These are phyloP conservation scores for Indicator indicator DNA, from an alignment of 2,113 vertebrate genomes.

Conservation along the genomic window DNA sequence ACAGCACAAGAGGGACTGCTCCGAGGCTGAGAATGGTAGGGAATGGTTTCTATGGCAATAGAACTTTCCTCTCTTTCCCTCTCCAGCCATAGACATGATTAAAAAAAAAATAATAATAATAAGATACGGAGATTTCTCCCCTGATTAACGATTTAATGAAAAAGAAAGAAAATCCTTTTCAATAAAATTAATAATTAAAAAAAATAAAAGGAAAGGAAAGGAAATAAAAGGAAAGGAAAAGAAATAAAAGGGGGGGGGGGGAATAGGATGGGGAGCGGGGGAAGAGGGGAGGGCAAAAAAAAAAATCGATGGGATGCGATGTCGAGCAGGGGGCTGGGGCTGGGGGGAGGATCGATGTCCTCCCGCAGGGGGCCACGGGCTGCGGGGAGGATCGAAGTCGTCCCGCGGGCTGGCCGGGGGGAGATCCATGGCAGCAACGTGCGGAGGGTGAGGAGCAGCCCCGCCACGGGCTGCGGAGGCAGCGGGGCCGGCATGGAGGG, in stretches of 20 bases:
- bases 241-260: no score
- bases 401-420: slow-evolving; percentile 40
- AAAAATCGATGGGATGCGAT: slow-evolving; percentile 12
- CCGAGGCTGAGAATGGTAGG: slow-evolving; percentile 74
- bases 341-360: background rate
- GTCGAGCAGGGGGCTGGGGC: no score
- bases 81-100: slow-evolving; percentile 69
- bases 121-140: slow-evolving; percentile 65
- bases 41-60: slow-evolving; percentile 77
- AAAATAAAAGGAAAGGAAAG: background rate
- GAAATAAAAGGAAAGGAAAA: background rate
- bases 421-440: slow-evolving; percentile 65
- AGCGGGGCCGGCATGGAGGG: slow-evolving; percentile 19
- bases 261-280: no score
- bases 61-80: slow-evolving; percentile 69
- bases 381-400: slow-evolving; percentile 65
- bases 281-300: accelerated
- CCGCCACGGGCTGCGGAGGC: slow-evolving; percentile 60
- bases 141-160: slow-evolving; percentile 73
- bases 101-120: no score
- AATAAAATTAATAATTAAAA: background rate
- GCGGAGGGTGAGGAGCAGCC: slow-evolving; percentile 25
- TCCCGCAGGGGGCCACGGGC: slow-evolving; percentile 24
- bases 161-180: slow-evolving; percentile 62
- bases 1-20: slow-evolving; percentile 75